Evolutionary conservation across 1,140 invertebrate genomes (phyloP).

Genomic region (Drosophila parabipectinata): DNA sequence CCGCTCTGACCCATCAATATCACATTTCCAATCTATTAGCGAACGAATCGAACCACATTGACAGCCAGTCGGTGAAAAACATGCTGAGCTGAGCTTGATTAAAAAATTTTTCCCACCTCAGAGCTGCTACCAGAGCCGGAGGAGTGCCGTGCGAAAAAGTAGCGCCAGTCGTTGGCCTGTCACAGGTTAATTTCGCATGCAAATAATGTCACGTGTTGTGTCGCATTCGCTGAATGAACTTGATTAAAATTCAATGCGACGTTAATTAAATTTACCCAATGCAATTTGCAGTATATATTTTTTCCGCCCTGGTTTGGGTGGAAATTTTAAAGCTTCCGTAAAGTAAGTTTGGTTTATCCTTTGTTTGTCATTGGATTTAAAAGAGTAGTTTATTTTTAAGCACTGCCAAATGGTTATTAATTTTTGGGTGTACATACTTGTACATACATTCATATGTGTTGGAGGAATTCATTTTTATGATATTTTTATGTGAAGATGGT

Average conservation of each 20-base stretch:
- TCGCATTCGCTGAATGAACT: slow-evolving; percentile 72
- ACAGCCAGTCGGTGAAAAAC: slow-evolving; percentile 10
- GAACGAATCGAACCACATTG: slow-evolving; percentile 11
- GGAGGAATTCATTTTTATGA: no score
- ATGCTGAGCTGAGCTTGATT: slow-evolving; percentile 24
- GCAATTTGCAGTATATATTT: slow-evolving; percentile 59
- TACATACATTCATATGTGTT: no score
- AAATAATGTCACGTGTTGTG: slow-evolving; percentile 77
- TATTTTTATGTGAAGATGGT: no score
- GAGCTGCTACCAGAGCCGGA: not conserved
- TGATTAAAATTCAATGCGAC: slow-evolving; percentile 80
- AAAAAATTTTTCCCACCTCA: slow-evolving; percentile 24
- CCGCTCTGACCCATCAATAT: slow-evolving; percentile 17
- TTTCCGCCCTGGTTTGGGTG: slow-evolving; percentile 3
- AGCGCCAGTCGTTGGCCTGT: slow-evolving; percentile 36
- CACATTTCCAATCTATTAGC: slow-evolving; percentile 49
- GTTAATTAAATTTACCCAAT: slow-evolving; percentile 79
- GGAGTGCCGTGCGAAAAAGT: slow-evolving; percentile 25
- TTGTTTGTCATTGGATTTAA: not conserved
- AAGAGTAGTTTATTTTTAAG: not conserved
- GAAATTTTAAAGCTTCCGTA: slow-evolving; percentile 17
- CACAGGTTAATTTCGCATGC: slow-evolving; percentile 79
- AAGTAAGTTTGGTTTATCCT: not conserved
- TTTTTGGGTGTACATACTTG: no score
- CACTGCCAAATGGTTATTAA: not conserved